These are phyloP conservation scores for Megalonaias nervosa DNA, from an alignment of 1,140 invertebrate genomes.

Conservation along the genomic window DNA sequence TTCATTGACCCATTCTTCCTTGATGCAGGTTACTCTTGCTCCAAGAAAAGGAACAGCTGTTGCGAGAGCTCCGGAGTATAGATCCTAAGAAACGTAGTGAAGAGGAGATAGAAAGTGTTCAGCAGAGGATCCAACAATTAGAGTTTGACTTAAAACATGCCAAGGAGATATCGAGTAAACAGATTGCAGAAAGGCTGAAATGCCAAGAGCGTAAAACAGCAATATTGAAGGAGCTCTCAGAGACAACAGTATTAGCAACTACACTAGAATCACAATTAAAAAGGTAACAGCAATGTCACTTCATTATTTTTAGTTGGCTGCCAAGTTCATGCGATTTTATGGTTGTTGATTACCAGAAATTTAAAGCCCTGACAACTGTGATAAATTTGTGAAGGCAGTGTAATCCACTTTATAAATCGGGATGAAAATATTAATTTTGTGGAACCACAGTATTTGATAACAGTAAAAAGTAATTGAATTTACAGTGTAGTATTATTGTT, in stretches of 20 bases:
- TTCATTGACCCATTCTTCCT: not conserved
- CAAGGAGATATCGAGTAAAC: constrained; percentile 92
- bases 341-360: too few species aligned
- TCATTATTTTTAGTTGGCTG: not conserved
- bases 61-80: constrained; percentile 90
- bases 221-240: constrained; percentile 87
- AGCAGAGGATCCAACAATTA: constrained; percentile 87
- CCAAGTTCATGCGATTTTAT: too few species aligned
- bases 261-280: constrained; percentile 93
- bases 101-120: constrained; percentile 88
- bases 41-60: constrained; percentile 93
- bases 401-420: too few species aligned
- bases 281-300: constrained; percentile 58
- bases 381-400: too few species aligned
- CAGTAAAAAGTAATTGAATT: too few species aligned
- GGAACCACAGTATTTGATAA: too few species aligned
- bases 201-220: constrained; percentile 94
- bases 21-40: constrained; percentile 84
- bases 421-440: too few species aligned
- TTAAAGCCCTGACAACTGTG: too few species aligned
- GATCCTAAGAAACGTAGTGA: constrained; percentile 87
- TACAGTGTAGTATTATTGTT: too few species aligned
- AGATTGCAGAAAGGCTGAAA: constrained; percentile 89
- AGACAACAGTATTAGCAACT: constrained; percentile 90
- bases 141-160: constrained; percentile 93